Percentiles rank a stretch among this genome's conserved stretches.
These are phyloP conservation scores for Saguinus midas DNA, from an alignment of 2,113 vertebrate species.

Conservation along the genomic window DNA sequence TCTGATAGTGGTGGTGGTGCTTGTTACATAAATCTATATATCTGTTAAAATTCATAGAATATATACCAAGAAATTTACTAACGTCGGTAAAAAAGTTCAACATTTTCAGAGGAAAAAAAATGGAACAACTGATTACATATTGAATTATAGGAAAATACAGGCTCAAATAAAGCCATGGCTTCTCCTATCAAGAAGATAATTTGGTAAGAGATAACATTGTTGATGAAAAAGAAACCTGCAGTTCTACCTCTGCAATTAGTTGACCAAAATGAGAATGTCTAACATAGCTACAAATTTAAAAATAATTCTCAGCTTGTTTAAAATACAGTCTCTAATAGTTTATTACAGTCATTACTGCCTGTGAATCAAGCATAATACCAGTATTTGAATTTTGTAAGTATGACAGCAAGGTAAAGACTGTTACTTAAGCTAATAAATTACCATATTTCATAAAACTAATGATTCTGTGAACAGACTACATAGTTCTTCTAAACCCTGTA, in stretches of 20 bases:
- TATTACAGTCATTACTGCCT: conserved; percentile 46
- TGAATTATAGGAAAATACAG: conserved; percentile 14
- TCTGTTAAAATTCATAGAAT: background rate
- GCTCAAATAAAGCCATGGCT: background rate
- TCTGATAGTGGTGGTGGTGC: background rate
- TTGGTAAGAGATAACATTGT: background rate
- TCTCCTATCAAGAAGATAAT: background rate
- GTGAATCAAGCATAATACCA: conserved; percentile 22
- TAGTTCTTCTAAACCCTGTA: background rate
- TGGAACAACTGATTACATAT: background rate
- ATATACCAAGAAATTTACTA: background rate
- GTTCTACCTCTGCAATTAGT: background rate
- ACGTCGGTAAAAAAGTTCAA: background rate
- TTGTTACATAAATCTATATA: background rate
- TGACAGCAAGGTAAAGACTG: background rate
- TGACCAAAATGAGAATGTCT: conserved; percentile 33
- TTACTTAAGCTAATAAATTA: conserved; percentile 54
- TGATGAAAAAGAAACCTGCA: background rate
- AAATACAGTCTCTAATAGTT: conserved; percentile 23
- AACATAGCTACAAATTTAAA: background rate
- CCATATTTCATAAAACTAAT: conserved; percentile 7
- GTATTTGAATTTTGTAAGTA: conserved; percentile 40
- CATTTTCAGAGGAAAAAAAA: background rate
- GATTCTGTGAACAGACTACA: background rate
- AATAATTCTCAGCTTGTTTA: conserved; percentile 37